Evolutionary conservation across 2,888 invertebrate genomes (phyloP), one percentile per base, ranked within the genome.

Genomic region (Pterostichus niger): DNA sequence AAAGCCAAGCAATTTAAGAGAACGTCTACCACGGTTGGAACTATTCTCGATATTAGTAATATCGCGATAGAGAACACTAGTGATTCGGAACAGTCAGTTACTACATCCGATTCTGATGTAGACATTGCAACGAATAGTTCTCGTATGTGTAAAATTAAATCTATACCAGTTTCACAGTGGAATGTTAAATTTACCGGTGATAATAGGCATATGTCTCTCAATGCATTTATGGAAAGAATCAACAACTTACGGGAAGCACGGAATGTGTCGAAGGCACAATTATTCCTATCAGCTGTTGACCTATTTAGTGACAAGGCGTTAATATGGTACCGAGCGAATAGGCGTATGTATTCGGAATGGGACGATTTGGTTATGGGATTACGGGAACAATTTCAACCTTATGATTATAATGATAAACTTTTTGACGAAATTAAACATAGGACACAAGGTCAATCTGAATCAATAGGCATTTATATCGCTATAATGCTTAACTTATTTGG

Each of bases 361-460:
- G 76, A 76, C 24, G n/a, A 35, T 4, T 46, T 76, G 7, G 76
- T 76, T 13, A n/a, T 17, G 13, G 31, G 35, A 3, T 54, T 76
- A 10, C 3, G 13, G 3, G 5, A 7, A 17, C n/a, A 2, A 44
- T 73, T 73, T 40, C 46, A 73, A 13, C 73, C 73, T 2, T 7
- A 13, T 2, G 73, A 76, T 33, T 76, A 76, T n/a, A 54, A 76
- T 2, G 76, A 76, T 9, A 46, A 24, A n/a, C 24, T 76, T 2
- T 76, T 54, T 15, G 76, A 76, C 3, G 76, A 54, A 13, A 76
- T 76, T 6, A 76, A 76, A 13, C 52, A 24, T 54, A n/a, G 76
- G 2, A 76, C 76, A 6, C 76, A 76, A 54, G 76, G 76, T 5
- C 11, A n/a, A 10, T 2, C 52, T 31, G 76, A 76, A 15, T n/a